phyloP scores from a whole-genome alignment of 2,888 invertebrate genomes.

The Phyllotreta striolata region DNA sequence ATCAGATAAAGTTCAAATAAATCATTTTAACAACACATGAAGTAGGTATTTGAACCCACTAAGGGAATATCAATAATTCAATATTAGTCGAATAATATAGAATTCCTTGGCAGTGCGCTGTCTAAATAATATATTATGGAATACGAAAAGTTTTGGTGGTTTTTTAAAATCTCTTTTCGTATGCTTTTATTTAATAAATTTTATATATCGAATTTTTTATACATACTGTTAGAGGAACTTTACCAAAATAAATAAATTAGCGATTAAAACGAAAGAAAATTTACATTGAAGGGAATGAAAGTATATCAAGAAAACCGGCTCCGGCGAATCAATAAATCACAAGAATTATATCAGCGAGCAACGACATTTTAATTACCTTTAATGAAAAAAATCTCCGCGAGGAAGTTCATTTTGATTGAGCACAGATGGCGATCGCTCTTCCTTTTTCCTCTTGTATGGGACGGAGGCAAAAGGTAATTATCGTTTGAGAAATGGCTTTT shows the following conservation, averaged over 20 bases:
- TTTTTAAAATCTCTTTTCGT: no score
- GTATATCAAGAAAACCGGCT: no score
- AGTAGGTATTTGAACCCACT: constrained; percentile 31
- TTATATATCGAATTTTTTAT: no score
- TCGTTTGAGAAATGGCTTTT: constrained; percentile 29
- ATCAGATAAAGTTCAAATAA: constrained; percentile 32
- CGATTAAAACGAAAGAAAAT: no score
- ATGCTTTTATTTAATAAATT: no score
- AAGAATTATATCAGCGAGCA: constrained; percentile 28
- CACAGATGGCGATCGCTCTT: constrained; percentile 24
- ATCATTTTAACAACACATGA: constrained; percentile 37
- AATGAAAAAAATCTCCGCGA: constrained; percentile 27
- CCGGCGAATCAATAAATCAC: constrained; percentile 25
- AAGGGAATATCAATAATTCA: constrained; percentile 37
- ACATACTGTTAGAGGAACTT: no score
- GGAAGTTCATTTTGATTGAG: constrained; percentile 33
- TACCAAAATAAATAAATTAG: no score
- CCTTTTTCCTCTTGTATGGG: constrained; percentile 12
- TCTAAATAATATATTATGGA: constrained; percentile 33
- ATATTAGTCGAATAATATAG: constrained; percentile 31
- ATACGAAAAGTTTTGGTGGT: constrained; percentile 18
- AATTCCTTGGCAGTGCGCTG: constrained; percentile 23
- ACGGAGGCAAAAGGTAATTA: constrained; percentile 25
- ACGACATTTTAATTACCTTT: constrained; percentile 35
- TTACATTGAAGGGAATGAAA: no score